Evolutionary conservation across 1,140 invertebrate species (phyloP), one percentile per base, ranked within the genome.

Genomic region (Brevipalpus yothersi): DNA sequence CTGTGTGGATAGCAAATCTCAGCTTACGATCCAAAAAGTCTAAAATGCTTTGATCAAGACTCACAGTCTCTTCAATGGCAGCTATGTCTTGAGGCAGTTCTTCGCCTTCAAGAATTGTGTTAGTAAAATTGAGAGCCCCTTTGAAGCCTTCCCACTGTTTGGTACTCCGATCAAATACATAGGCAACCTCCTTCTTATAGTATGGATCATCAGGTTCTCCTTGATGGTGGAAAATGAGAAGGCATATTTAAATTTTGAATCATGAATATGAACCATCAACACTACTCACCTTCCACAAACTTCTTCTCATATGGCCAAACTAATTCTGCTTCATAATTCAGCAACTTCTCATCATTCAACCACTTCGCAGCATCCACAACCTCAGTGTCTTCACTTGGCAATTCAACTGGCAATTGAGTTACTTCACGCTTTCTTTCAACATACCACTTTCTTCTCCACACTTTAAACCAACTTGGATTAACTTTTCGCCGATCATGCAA

Each of bases 131-230:
- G 47, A 58, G 49, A 1, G 62, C 53, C 11, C 55, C 51, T 53
- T 63, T 63, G 17, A 58, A 58, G 7, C 61, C 61, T 51, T 63
- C 62, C 8, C 58, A 42, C 21, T 61, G 40, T 10, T 21, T 49
- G 21, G 31, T 41, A 12, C 23, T 58, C n/a, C 62, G 43, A 42
- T 61, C 10, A 53, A 56, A 63, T 19, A 61, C 45, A 31, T 60
- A 40, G 10, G 39, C 62, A 3, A 9, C 4, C 15, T 47, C n/a
- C 17, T 13, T 7, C 17, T 61, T 57, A 41, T 63, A 63, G 3
- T 45, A 39, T 3, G 62, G 62, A 42, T 63, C 62, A 41, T 53
- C 43, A 9, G 15, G 12, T 3, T 55, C n/a, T 13, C 59, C 61
- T 62, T 2, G 8, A 17, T 10, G n/a, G 9, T 10, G n/a, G 2